Evolutionary conservation across 2,113 vertebrate species (phyloP).

Genomic region (Pseudorasbora parva): DNA sequence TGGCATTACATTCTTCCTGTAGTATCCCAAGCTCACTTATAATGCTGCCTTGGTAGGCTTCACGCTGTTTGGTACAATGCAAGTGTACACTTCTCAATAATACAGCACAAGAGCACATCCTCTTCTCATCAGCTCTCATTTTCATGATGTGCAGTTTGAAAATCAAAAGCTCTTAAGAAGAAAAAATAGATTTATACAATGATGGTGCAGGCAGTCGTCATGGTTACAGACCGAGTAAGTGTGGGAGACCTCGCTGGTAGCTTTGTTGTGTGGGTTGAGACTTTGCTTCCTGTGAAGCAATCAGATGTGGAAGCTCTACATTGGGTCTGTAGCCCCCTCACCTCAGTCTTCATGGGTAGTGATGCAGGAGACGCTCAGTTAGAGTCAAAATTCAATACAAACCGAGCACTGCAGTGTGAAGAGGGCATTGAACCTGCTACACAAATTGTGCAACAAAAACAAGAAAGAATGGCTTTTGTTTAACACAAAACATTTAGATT

Average conservation of each 20-base stretch:
- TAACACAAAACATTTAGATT: background rate
- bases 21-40: no score
- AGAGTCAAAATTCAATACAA: constrained; percentile 5
- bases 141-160: constrained; percentile 24
- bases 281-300: constrained; percentile 45
- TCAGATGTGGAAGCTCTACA: constrained; percentile 38
- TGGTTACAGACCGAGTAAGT: constrained; percentile 57
- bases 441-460: background rate
- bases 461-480: constrained; percentile 25
- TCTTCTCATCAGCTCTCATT: constrained; percentile 30
- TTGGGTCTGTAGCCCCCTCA: background rate
- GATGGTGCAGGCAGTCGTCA: constrained; percentile 53
- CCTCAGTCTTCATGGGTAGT: background rate
- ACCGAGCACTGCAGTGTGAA: constrained; percentile 26
- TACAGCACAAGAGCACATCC: constrained; percentile 27
- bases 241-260: constrained; percentile 41
- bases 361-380: constrained; percentile 15
- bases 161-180: constrained; percentile 48
- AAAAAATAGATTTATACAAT: constrained; percentile 50
- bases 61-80: background rate
- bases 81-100: constrained; percentile 4
- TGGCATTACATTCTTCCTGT: no score
- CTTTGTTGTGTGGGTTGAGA: constrained; percentile 49
- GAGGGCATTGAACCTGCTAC: background rate
- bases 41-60: background rate